These are phyloP conservation scores for Hemaris fuciformis DNA, from an alignment of 2,888 invertebrate genomes.

Conservation along the genomic window DNA sequence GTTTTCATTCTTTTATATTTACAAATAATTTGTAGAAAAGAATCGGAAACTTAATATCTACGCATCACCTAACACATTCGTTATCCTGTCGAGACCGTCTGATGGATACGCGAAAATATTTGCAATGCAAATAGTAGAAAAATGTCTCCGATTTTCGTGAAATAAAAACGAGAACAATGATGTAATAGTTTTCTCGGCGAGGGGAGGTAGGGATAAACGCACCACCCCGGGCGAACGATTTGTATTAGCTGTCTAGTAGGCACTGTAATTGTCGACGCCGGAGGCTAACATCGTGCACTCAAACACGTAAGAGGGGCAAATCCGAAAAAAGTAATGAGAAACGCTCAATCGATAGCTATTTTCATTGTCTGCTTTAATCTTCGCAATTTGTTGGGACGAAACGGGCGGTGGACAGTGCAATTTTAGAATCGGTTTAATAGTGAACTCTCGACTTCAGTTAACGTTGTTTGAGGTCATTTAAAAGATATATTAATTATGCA, in stretches of 20 bases:
- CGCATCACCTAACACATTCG: slow-evolving; percentile 25
- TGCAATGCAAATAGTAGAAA: slow-evolving; percentile 32
- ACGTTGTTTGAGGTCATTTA: background rate
- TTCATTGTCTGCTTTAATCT: slow-evolving; percentile 28
- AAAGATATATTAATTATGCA: background rate
- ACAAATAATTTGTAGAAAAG: slow-evolving; percentile 12
- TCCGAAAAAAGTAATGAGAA: slow-evolving; percentile 58
- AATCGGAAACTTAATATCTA: slow-evolving; percentile 31
- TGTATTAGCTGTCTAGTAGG: slow-evolving; percentile 78
- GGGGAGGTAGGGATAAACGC: slow-evolving; percentile 59
- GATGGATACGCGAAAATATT: slow-evolving; percentile 31
- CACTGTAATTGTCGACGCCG: slow-evolving; percentile 76
- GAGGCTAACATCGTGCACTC: slow-evolving; percentile 64
- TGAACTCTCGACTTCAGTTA: background rate
- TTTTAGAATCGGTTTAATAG: background rate
- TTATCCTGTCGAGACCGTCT: slow-evolving; percentile 24
- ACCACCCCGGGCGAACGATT: slow-evolving; percentile 73
- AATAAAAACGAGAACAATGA: slow-evolving; percentile 57
- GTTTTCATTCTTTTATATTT: slow-evolving; percentile 13
- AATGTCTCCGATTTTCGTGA: slow-evolving; percentile 41
- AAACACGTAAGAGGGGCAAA: slow-evolving; percentile 61
- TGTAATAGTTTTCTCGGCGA: slow-evolving; percentile 67
- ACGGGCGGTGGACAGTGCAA: background rate
- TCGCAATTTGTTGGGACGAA: background rate
- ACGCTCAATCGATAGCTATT: slow-evolving; percentile 47